Evolutionary conservation across 2,888 invertebrate genomes (phyloP), one percentile per base, ranked within the genome.

Genomic region (Magallana nippona): DNA sequence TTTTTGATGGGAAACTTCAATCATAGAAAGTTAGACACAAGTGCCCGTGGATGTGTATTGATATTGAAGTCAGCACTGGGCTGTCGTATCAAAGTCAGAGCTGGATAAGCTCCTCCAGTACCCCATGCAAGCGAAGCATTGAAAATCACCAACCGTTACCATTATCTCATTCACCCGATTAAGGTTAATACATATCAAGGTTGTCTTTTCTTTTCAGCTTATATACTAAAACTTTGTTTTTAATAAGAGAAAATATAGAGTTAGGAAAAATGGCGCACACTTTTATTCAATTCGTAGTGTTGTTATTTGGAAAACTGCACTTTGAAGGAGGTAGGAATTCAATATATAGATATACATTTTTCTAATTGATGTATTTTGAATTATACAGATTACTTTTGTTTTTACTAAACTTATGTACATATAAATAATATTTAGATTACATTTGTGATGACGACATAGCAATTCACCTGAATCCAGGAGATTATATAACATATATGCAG

Each of bases 151-250:
- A 71, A 71, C 27, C 71, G 71, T 71, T 71, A 15, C 71, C 15
- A 27, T 19, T 71, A 27, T 8, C 5, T 1, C 22, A 32, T 27
- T 71, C 27, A 71, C 22, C 27, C 60, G 60, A 60, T 60, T 60
- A 60, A 10, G 60, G 60, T 17, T 60, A 60, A 60, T 60, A 60
- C 60, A 27, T 32, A 71, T 22, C 71, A 71, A 71, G 71, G 71
- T 71, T 71, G 32, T 71, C n/a, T 60, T 60, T 60, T 60, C n/a
- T 60, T 13, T 27, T 71, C 15, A 22, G 2, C 27, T 17, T 60
- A n/a, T 60, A 17, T 15, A 60, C 60, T 60, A 17, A n/a, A 27
- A 71, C 71, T 71, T 71, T 71, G 71, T 71, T 71, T 71, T 71
- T 71, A 27, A 71, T 71, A 44, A 8, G 8, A 44, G 27, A 22